Evolutionary conservation across 2,888 invertebrate species (phyloP), one percentile per base, ranked within the genome.

Genomic region (Drosophila algonquin): DNA sequence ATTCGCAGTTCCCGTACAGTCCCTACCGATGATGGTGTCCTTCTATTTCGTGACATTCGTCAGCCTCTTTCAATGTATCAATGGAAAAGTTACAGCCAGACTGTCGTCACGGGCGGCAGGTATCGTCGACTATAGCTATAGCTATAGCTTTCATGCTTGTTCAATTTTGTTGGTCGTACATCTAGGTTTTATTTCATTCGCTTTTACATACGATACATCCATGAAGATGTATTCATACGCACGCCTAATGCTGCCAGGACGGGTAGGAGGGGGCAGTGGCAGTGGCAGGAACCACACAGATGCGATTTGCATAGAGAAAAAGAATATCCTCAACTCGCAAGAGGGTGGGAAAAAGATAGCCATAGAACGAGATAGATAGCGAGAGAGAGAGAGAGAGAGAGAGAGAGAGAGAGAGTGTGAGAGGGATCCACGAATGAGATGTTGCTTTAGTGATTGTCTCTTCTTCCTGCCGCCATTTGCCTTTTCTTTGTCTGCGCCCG

Each of bases 271-370:
- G 32, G 56, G 48, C 32, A 70, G 55, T 54, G 53, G 54, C 62
- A 48, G 67, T 70, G 62, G 56, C 70, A 79, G 75, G 60, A 76
- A 63, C 55, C 51, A 81, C 78, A 75, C 83, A 75, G 75, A 86
- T 85, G 70, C 80, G 78, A 86, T 86, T 86, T 87, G 83, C 85
- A 87, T 86, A 83, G 81, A 68, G 73, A 80, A 77, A 80, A 63
- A 58, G 58, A 52, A 63, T 81, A 76, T 73, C 84, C 73, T 76
- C 75, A 76, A 81, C 78, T 76, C 75, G 79, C 76, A 72, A 74
- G 73, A 70, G 73, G n/a, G 21, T 44, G 46, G 21, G 30, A 48
- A 21, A 30, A 30, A 32, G 16, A 58, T 61, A 40, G n/a, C 27
- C 47, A 16, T 65, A 46, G 70, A 60, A 48, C 24, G 55, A 54